These are phyloP conservation scores for Eospalax fontanierii DNA, from an alignment of 2,797 vertebrate species.

Conservation along the genomic window DNA sequence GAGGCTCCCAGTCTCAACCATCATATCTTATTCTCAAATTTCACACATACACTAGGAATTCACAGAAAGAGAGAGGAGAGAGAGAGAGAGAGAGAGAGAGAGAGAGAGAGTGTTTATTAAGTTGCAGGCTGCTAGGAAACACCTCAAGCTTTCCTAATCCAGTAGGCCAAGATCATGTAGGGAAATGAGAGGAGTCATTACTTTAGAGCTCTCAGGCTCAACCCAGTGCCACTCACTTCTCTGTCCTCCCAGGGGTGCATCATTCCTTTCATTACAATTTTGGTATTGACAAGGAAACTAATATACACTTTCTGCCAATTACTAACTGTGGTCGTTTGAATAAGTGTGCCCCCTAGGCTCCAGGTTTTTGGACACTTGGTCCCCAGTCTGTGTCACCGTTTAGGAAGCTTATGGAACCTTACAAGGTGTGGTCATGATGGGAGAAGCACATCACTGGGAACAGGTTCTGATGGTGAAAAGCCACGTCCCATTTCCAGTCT, in stretches of 20 bases:
- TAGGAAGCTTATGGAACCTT: no score
- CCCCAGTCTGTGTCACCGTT: no score
- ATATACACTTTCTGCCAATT: neutral
- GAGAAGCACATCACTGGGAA: no score
- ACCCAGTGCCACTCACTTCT: neutral
- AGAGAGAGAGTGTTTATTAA: neutral
- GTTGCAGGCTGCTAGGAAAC: neutral
- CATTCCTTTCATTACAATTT: slow-evolving; percentile 28
- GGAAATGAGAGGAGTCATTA: neutral
- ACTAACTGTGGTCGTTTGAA: neutral
- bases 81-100: no score
- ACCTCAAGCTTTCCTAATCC: neutral
- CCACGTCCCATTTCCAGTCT: no score
- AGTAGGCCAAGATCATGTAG: neutral
- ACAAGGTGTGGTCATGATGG: no score
- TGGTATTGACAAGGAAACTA: neutral
- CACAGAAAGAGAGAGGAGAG: no score
- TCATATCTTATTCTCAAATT: neutral
- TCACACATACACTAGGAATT: neutral
- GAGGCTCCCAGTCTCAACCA: neutral
- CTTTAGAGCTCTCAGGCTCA: slow-evolving; percentile 8
- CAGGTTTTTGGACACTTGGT: no score
- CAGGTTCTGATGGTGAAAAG: no score
- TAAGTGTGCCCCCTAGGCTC: no score
- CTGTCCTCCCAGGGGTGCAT: neutral